phyloP scores from a whole-genome alignment of 2,113 vertebrate species.

The Chionis minor region DNA sequence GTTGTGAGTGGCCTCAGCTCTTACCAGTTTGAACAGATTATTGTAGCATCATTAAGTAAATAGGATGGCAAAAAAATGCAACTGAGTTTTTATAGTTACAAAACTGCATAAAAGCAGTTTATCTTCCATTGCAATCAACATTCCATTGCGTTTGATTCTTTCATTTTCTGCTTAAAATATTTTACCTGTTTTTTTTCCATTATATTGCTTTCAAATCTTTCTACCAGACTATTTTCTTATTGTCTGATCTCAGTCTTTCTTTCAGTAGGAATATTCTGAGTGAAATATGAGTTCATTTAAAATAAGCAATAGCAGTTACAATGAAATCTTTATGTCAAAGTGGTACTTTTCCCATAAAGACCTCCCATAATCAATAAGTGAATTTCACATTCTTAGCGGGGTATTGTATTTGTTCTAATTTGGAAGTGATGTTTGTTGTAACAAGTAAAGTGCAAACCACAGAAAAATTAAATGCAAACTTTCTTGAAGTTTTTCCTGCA shows the following conservation, averaged over 20 bases:
- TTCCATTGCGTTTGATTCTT: neutral
- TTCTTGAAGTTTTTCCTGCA: neutral
- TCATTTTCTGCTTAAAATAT: neutral
- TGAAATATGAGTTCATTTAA: neutral
- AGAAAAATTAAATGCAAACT: neutral
- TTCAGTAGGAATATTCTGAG: neutral
- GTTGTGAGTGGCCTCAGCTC: neutral
- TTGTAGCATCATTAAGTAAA: neutral
- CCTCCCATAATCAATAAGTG: neutral
- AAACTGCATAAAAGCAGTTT: neutral
- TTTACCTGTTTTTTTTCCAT: neutral
- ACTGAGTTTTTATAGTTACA: neutral
- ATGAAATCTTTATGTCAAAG: neutral
- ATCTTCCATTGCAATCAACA: neutral
- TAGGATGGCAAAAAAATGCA: neutral
- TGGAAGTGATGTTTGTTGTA: rapidly evolving
- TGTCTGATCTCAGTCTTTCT: neutral
- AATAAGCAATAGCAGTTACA: neutral
- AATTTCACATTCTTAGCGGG: neutral
- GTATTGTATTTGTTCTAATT: neutral
- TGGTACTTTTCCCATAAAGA: neutral
- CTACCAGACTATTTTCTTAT: neutral
- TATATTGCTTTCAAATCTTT: neutral
- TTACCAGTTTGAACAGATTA: neutral
- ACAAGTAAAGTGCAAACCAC: neutral